These are phyloP conservation scores for Cephus sareptanus DNA, from an alignment of 2,888 invertebrate species.

Conservation along the genomic window DNA sequence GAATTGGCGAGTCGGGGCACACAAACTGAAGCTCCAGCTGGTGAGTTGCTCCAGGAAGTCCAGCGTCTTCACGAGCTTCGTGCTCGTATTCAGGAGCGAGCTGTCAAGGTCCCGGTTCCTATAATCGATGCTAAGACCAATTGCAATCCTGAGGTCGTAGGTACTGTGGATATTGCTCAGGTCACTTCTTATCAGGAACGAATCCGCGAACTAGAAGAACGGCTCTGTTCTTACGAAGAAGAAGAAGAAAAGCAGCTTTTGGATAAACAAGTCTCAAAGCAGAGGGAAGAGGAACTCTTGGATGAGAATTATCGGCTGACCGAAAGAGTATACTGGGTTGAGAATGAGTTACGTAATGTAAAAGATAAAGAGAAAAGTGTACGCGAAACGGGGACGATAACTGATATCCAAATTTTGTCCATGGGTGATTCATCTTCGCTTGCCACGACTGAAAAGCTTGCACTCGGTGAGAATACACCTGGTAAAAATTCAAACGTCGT, in stretches of 20 bases:
- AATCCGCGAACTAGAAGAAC: conserved; percentile 48
- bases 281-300: conserved; percentile 50
- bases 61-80: conserved; percentile 55
- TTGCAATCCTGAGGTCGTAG: conserved; percentile 26
- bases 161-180: conserved; percentile 20
- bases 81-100: conserved; percentile 54
- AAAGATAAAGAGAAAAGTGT: conserved; percentile 12
- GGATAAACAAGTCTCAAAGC: conserved; percentile 41
- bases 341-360: conserved; percentile 40
- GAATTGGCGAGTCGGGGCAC: conserved; percentile 50
- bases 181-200: conserved; percentile 39
- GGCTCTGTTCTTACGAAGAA: conserved; percentile 36
- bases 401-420: conserved; percentile 14
- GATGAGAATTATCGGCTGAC: conserved; percentile 52
- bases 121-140: conserved; percentile 29
- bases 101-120: conserved; percentile 42
- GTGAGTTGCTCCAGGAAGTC: conserved; percentile 56
- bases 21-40: conserved; percentile 53
- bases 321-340: conserved; percentile 46
- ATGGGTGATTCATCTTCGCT: not conserved
- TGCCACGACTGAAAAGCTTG: not conserved
- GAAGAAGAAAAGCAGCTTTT: conserved; percentile 31
- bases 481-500: not conserved
- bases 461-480: not conserved
- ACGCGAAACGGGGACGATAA: conserved; percentile 16